Percentiles rank a stretch among this genome's conserved stretches.
These are phyloP conservation scores for Diadumene lineata DNA, from an alignment of 92 coral and sea anemone genomes.

Conservation along the genomic window DNA sequence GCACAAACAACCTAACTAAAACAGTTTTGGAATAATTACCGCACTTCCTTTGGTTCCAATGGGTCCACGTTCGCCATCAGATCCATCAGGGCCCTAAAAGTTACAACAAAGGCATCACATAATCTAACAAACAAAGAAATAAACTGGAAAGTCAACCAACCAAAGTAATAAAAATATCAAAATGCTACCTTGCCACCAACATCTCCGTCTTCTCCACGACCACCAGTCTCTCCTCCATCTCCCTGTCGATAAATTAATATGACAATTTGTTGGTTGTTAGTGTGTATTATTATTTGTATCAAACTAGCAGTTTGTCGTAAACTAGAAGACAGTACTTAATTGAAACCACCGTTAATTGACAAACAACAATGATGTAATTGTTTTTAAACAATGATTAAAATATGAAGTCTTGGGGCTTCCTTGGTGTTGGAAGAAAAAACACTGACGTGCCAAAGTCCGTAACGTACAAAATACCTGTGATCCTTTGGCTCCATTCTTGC, in stretches of 20 bases:
- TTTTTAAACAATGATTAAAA: no score
- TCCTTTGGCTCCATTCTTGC: slow-evolving; percentile 42
- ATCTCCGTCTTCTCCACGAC: slow-evolving; percentile 46
- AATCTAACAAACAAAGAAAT: background rate
- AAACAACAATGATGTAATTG: no score
- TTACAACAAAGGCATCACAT: background rate
- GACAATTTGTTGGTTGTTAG: no score
- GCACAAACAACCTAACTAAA: no score
- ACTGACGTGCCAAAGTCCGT: no score
- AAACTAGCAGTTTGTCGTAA: no score
- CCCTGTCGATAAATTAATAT: slow-evolving; percentile 42
- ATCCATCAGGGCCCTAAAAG: slow-evolving; percentile 43
- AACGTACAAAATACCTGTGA: no score
- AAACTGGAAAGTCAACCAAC: background rate
- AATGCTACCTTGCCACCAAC: slow-evolving; percentile 41
- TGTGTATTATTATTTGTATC: no score
- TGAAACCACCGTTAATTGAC: no score
- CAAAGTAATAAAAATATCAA: background rate
- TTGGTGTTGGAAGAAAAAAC: no score
- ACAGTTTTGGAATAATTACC: slow-evolving; percentile 12
- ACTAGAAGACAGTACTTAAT: background rate
- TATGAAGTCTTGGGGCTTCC: no score
- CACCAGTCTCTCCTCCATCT: slow-evolving; percentile 32
- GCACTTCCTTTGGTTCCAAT: slow-evolving; percentile 37
- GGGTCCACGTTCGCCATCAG: slow-evolving; percentile 43